Evolutionary conservation across 2,888 invertebrate species (phyloP).

Genomic region (Apamea monoglypha): DNA sequence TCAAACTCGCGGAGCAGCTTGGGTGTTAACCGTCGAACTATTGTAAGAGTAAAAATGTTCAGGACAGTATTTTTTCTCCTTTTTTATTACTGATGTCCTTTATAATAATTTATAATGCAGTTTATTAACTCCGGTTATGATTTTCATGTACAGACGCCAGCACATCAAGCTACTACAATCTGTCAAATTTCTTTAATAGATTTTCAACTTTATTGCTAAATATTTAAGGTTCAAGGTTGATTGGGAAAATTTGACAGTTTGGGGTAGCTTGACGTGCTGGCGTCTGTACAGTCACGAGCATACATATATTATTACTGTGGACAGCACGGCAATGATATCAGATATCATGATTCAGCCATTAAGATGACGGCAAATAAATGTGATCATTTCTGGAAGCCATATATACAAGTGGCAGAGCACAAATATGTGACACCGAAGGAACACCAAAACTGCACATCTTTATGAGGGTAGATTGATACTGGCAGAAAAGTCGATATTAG

Average conservation of each 20-base stretch:
- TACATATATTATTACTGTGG: background rate
- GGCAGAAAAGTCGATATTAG: background rate
- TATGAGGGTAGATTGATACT: background rate
- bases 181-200: too few species aligned
- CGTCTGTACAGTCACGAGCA: background rate
- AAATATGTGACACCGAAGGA: background rate
- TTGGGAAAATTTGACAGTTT: too few species aligned
- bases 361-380: too few species aligned
- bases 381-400: background rate
- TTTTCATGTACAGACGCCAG: background rate
- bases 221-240: too few species aligned
- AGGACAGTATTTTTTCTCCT: background rate
- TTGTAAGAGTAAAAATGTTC: background rate
- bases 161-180: too few species aligned
- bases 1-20: background rate
- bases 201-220: too few species aligned
- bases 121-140: background rate
- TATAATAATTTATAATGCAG: background rate
- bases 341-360: background rate
- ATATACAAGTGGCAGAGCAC: background rate
- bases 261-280: too few species aligned
- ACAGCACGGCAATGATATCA: background rate
- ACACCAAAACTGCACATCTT: background rate
- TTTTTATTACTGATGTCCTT: background rate
- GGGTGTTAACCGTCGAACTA: background rate